Base-by-base conservation (phyloP, 1,140 invertebrate genomes). In the Thaumatotibia leucotreta region DNA sequence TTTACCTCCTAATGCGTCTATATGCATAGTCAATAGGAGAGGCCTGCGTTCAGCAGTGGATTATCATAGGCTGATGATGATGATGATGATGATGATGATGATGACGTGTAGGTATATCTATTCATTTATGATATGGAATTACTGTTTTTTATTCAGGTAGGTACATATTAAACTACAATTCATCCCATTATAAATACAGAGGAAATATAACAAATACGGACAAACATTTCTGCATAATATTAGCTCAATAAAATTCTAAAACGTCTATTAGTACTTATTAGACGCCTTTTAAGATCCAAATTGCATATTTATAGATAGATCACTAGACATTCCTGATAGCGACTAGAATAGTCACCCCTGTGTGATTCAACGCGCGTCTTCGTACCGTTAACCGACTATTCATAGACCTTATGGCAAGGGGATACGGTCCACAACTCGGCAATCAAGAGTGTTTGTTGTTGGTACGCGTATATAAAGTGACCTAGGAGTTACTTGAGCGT, bases 391-490 rank as follows among this genome's bases (percentile, higher is more conserved):
- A n/a, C n/a, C n/a, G n/a, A n/a, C n/a, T n/a, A n/a, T n/a, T n/a
- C n/a, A n/a, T n/a, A n/a, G n/a, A n/a, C n/a, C n/a, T n/a, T n/a
- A n/a, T n/a, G n/a, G n/a, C n/a, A n/a, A n/a, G n/a, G n/a, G n/a
- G n/a, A n/a, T n/a, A n/a, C n/a, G n/a, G n/a, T n/a, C n/a, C n/a
- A n/a, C n/a, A n/a, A n/a, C n/a, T n/a, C n/a, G n/a, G n/a, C n/a
- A 17, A 50, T 50, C 17, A 50, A 8, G 17, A 50, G 17, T 50
- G 17, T 50, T n/a, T n/a, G n/a, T n/a, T n/a, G n/a, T n/a, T n/a
- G n/a, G n/a, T n/a, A n/a, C n/a, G n/a, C 50, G 69, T 71, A 75
- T 77, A 79, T 73, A 79, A 71, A 68, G 69, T 69, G 67, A n/a
- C 20, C 32, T 67, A 61, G 62, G 62, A 61, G 35, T 35, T 32